phyloP scores from a whole-genome alignment of 92 coral and sea anemone species.

The Epizoanthus illoricatus region DNA sequence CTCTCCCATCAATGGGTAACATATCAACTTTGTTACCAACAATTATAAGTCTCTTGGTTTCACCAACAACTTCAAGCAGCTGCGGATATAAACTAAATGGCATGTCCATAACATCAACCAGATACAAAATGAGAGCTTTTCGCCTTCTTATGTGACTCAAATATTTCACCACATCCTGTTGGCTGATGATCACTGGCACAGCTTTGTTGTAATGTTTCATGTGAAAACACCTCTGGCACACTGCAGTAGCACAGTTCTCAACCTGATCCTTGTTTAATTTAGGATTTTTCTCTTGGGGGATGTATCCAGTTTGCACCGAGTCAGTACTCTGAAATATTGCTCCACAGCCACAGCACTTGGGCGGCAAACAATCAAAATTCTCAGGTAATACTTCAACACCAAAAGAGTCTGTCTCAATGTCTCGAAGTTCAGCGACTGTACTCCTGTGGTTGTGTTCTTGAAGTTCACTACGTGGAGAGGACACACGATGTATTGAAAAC shows the following conservation, averaged over 20 bases:
- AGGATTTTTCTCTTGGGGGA: constrained; percentile 69
- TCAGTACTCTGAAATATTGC: constrained; percentile 84
- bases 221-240: constrained; percentile 86
- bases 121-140: constrained; percentile 86
- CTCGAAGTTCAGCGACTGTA: background rate
- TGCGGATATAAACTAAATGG: constrained; percentile 77
- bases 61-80: constrained; percentile 81
- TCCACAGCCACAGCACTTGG: constrained; percentile 94
- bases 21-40: constrained; percentile 91
- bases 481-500: background rate
- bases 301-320: constrained; percentile 65
- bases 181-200: constrained; percentile 52
- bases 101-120: constrained; percentile 77
- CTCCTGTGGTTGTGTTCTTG: background rate
- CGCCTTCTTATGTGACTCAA: constrained; percentile 60
- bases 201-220: constrained; percentile 82
- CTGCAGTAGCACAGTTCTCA: constrained; percentile 19
- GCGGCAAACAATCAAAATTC: constrained; percentile 65
- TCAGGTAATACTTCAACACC: constrained; percentile 62
- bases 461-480: background rate
- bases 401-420: constrained; percentile 14
- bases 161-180: constrained; percentile 54
- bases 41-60: constrained; percentile 80
- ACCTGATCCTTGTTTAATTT: background rate
- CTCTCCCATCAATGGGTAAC: constrained; percentile 80